Evolutionary conservation across 2,113 vertebrate genomes (phyloP).

Genomic region (Platichthys stellatus): DNA sequence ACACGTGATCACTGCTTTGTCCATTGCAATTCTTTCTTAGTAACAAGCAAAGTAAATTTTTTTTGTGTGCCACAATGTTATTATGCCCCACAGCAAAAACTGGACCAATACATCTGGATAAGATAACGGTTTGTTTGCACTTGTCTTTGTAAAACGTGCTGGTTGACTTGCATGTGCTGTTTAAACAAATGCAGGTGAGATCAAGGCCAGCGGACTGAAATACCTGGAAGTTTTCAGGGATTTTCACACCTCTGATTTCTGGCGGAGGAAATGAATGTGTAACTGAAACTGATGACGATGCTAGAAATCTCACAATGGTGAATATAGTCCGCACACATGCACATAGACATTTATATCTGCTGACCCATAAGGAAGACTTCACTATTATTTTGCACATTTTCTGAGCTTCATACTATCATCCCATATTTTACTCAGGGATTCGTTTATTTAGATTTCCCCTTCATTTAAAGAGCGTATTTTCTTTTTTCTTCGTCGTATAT

Average conservation of each 20-base stretch:
- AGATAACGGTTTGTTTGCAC: slow-evolving; percentile 16
- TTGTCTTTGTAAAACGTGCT: slow-evolving; percentile 19
- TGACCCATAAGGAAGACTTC: neutral
- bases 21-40: neutral
- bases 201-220: slow-evolving; percentile 2
- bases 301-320: neutral
- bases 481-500: too few species aligned
- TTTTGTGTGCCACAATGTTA: slow-evolving; percentile 10
- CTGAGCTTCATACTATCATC: neutral
- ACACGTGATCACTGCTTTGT: neutral
- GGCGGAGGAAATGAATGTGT: neutral
- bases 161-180: slow-evolving; percentile 29
- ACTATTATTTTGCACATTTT: neutral
- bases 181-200: slow-evolving; percentile 37
- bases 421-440: neutral
- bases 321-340: neutral
- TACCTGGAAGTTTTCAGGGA: slow-evolving; percentile 7
- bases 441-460: too few species aligned
- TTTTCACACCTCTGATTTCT: neutral
- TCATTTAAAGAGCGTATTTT: too few species aligned
- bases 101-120: neutral
- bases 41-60: slow-evolving; percentile 5
- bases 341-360: neutral
- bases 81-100: slow-evolving; percentile 12
- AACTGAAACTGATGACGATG: slow-evolving; percentile 1